Percentiles rank a stretch among this genome's conserved stretches.
These are phyloP conservation scores for Coenonympha glycerion DNA, from an alignment of 2,888 invertebrate species.

Conservation along the genomic window DNA sequence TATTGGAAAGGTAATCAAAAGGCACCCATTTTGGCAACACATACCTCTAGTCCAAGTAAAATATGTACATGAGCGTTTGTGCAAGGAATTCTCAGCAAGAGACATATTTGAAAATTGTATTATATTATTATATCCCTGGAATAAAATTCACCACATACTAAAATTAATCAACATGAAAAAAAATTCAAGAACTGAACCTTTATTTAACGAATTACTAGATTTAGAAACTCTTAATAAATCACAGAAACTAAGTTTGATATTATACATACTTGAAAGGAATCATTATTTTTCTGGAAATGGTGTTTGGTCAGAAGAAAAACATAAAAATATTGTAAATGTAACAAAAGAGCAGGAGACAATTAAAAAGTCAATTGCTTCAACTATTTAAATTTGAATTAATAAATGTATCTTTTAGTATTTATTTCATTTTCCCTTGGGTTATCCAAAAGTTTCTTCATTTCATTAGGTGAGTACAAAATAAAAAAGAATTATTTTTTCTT, in stretches of 20 bases:
- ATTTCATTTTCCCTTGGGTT: background rate
- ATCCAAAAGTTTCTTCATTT: too few relatives aligned
- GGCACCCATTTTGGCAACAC: conserved; percentile 68
- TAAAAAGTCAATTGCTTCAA: background rate
- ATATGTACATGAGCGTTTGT: conserved; percentile 52
- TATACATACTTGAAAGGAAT: conserved; percentile 64
- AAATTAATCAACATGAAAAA: conserved; percentile 33
- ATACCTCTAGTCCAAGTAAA: conserved; percentile 60
- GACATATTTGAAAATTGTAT: conserved; percentile 65
- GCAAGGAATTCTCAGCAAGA: conserved; percentile 41
- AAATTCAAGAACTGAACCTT: conserved; percentile 20
- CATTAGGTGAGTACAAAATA: too few relatives aligned
- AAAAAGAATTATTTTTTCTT: too few relatives aligned
- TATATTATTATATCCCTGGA: conserved; percentile 67
- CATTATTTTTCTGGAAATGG: conserved; percentile 71
- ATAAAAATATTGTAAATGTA: conserved; percentile 30
- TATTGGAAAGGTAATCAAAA: conserved; percentile 47
- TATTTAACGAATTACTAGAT: conserved; percentile 44
- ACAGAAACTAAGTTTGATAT: conserved; percentile 56
- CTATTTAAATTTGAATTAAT: background rate
- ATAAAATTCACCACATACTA: conserved; percentile 49
- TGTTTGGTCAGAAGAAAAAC: conserved; percentile 63
- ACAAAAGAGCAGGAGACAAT: background rate
- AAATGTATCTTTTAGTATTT: background rate
- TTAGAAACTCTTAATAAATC: conserved; percentile 43